These are phyloP conservation scores for Schizaphis graminum DNA, from an alignment of 2,888 invertebrate species.

Conservation along the genomic window DNA sequence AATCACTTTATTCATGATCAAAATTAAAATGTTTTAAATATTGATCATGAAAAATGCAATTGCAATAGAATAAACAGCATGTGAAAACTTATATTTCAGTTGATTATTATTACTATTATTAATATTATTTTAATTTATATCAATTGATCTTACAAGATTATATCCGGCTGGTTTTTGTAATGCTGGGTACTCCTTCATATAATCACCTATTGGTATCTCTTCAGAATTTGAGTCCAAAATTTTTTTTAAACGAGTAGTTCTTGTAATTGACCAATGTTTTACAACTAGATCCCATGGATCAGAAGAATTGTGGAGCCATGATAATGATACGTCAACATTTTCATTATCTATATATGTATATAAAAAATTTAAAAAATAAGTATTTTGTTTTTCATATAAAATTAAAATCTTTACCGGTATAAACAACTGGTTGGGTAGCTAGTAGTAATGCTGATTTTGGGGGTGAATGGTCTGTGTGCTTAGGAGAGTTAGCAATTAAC, in stretches of 20 bases:
- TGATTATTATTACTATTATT: too few species aligned
- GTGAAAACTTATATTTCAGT: background rate
- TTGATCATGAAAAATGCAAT: background rate
- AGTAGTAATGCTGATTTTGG: constrained; percentile 10
- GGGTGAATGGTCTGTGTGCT: background rate
- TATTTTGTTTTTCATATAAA: background rate
- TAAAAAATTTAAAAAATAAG: background rate
- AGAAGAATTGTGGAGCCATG: constrained; percentile 8
- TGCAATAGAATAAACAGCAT: background rate
- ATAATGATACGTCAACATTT: constrained; percentile 14
- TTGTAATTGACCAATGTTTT: background rate
- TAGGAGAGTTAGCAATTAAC: background rate
- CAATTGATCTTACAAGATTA: background rate
- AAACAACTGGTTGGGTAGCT: background rate
- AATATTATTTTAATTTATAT: too few species aligned
- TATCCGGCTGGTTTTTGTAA: background rate
- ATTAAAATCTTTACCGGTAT: constrained; percentile 10
- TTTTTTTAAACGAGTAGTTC: background rate
- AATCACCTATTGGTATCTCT: constrained; percentile 1
- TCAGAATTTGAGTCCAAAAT: constrained; percentile 16
- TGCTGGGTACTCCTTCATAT: constrained; percentile 18
- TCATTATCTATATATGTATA: background rate
- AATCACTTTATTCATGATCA: background rate
- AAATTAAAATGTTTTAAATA: background rate
- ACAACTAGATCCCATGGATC: background rate